phyloP scores from a whole-genome alignment of 2,888 invertebrate species.

The Campoletis raptor region DNA sequence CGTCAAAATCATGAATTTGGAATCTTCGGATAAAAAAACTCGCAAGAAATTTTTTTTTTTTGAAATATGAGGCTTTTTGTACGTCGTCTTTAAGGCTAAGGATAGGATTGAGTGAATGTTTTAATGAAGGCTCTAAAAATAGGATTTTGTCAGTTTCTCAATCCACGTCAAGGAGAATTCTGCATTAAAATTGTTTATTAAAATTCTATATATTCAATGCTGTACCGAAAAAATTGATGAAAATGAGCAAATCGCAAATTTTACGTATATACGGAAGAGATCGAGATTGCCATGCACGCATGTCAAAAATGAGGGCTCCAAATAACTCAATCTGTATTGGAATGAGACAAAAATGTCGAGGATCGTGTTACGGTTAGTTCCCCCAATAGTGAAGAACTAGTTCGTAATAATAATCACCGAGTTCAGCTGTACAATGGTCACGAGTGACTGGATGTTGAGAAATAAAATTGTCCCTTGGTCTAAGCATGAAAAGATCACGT shows the following conservation, averaged over 20 bases:
- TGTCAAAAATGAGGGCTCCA: conserved; percentile 31
- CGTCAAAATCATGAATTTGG: neutral
- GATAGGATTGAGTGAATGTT: neutral
- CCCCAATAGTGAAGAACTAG: conserved; percentile 20
- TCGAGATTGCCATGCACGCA: neutral
- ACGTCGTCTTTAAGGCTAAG: neutral
- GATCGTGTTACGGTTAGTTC: conserved; percentile 7
- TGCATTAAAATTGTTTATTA: neutral
- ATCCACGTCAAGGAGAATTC: neutral
- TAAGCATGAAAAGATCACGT: neutral
- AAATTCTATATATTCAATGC: neutral
- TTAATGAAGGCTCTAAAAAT: neutral
- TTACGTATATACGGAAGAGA: neutral
- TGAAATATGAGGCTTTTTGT: neutral
- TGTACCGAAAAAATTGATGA: neutral
- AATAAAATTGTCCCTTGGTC: conserved; percentile 17
- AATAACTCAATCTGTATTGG: conserved; percentile 50
- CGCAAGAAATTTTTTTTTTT: neutral
- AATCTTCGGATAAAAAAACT: conserved; percentile 14
- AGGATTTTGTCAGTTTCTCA: neutral
- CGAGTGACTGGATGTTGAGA: conserved; percentile 23
- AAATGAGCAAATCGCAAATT: neutral
- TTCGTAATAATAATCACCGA: conserved; percentile 48
- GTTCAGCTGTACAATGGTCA: conserved; percentile 21
- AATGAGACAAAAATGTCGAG: conserved; percentile 32